Conservation (phyloP, 1,140 invertebrate species). For the Melitaea cinxia region DNA sequence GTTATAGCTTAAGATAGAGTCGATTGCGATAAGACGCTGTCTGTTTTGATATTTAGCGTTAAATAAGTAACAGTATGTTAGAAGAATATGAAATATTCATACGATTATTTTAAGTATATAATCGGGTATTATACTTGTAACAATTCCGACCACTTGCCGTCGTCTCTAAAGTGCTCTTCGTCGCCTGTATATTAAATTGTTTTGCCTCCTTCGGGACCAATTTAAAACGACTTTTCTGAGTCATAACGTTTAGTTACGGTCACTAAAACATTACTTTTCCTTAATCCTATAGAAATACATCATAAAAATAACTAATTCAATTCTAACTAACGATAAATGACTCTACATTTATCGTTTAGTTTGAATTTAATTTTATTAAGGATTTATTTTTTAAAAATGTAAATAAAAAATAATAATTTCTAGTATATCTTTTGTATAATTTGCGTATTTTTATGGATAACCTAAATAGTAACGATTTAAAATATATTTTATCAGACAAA, state of each 20-base stretch:
- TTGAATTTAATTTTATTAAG: background rate
- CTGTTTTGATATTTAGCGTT: background rate
- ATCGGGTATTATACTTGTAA: background rate
- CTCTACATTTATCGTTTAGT: too few relatives aligned
- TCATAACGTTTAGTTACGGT: background rate
- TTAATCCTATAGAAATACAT: background rate
- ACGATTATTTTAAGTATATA: too few relatives aligned
- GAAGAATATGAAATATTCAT: too few relatives aligned
- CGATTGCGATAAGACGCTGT: background rate
- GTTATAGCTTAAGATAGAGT: background rate
- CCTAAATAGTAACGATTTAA: too few relatives aligned
- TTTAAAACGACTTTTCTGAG: slow-evolving; percentile 7
- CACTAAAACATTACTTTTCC: background rate
- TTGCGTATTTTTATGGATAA: too few relatives aligned
- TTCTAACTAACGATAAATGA: background rate
- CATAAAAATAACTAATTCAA: too few relatives aligned
- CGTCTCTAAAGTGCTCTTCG: slow-evolving; percentile 1
- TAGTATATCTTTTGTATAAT: background rate
- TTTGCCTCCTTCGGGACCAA: slow-evolving; percentile 8
- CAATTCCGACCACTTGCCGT: slow-evolving; percentile 14
- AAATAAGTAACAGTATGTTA: too few relatives aligned
- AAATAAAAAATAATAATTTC: background rate
- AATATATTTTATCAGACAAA: background rate
- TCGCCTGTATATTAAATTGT: slow-evolving; percentile 24
- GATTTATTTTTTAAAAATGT: too few relatives aligned